Percentiles rank a stretch among this genome's conserved stretches.
These are phyloP conservation scores for Scrobipalpa costella DNA, from an alignment of 2,888 invertebrate species.

Conservation along the genomic window DNA sequence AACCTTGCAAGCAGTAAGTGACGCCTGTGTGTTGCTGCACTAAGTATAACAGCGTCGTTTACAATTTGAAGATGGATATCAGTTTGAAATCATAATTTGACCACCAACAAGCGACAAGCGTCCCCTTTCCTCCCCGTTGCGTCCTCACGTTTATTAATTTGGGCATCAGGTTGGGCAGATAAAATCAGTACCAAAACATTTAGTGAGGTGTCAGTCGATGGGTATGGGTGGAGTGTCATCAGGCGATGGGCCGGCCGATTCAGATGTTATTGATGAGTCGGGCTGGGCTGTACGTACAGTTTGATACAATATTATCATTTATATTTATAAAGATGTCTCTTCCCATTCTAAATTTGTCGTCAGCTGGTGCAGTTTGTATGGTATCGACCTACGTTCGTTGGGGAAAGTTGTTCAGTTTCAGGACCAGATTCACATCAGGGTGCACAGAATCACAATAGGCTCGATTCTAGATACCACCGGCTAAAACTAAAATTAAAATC, in stretches of 20 bases:
- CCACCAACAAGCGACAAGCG: conserved; percentile 20
- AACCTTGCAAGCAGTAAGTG: too few relatives aligned
- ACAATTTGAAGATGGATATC: not conserved
- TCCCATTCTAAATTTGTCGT: not conserved
- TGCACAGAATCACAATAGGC: too few relatives aligned
- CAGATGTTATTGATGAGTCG: conserved; percentile 67
- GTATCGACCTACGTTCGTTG: not conserved
- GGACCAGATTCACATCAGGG: too few relatives aligned
- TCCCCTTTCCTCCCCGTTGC: conserved; percentile 16
- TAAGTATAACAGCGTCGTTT: too few relatives aligned
- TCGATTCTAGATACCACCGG: too few relatives aligned
- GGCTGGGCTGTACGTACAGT: not conserved
- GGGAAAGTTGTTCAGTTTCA: too few relatives aligned
- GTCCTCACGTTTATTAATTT: conserved; percentile 21
- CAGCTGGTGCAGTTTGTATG: too few relatives aligned
- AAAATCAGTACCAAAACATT: conserved; percentile 77
- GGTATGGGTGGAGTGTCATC: conserved; percentile 5
- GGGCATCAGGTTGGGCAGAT: conserved; percentile 43
- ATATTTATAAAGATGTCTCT: too few relatives aligned
- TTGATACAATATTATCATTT: not conserved
- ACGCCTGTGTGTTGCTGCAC: too few relatives aligned
- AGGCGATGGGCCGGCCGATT: conserved; percentile 64
- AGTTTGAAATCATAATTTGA: not conserved
- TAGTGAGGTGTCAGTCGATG: conserved; percentile 49
- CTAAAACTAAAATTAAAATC: too few relatives aligned